Percentiles rank a stretch among this genome's conserved stretches.
These are phyloP conservation scores for Uloborus diversus DNA, from an alignment of 1,140 invertebrate species.

Conservation along the genomic window DNA sequence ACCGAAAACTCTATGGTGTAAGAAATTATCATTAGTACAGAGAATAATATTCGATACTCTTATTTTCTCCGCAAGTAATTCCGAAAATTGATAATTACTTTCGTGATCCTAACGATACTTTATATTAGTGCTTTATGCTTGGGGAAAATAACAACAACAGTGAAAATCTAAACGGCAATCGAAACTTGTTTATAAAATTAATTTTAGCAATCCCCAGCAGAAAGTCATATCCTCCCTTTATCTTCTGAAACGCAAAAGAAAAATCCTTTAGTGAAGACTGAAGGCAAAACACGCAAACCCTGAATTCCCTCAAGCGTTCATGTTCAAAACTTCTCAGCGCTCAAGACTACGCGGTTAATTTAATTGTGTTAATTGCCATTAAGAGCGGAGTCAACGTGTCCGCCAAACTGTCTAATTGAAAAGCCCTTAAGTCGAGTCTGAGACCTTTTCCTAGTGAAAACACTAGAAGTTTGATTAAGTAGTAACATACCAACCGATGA, in stretches of 20 bases:
- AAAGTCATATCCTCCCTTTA: neutral
- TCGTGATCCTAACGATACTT: too few relatives aligned
- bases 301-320: neutral
- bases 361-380: constrained; percentile 33
- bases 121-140: too few relatives aligned
- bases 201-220: neutral
- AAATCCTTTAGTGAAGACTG: neutral
- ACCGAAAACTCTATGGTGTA: too few relatives aligned
- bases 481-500: neutral
- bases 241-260: neutral
- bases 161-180: neutral
- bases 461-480: constrained; percentile 40
- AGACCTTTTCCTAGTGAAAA: constrained; percentile 11
- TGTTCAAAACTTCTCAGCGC: constrained; percentile 12
- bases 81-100: too few relatives aligned
- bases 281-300: constrained; percentile 1
- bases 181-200: constrained; percentile 5
- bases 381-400: neutral
- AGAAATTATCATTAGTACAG: too few relatives aligned
- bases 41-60: too few relatives aligned
- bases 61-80: too few relatives aligned
- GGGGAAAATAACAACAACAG: too few relatives aligned
- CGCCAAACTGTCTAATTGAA: constrained; percentile 15
- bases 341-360: neutral
- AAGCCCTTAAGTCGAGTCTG: constrained; percentile 23